Evolutionary conservation across 2,888 invertebrate genomes (phyloP).

Genomic region (Drosophila tripunctata): DNA sequence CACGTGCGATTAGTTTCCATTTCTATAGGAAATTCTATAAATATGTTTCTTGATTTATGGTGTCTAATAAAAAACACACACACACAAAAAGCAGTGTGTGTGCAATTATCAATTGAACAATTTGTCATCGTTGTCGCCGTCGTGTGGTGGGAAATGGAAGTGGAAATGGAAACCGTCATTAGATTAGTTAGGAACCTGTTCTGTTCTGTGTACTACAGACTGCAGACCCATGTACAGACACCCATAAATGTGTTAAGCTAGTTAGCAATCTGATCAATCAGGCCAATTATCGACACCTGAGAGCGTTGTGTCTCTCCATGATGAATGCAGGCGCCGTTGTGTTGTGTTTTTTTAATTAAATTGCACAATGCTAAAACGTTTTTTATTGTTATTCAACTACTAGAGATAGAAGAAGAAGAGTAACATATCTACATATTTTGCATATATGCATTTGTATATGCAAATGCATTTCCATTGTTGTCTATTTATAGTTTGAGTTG

Average conservation of each 20-base stretch:
- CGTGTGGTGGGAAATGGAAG: too few species aligned
- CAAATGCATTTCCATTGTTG: constrained; percentile 24
- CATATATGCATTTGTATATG: constrained; percentile 12
- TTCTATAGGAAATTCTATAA: constrained; percentile 8
- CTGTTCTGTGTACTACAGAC: too few species aligned
- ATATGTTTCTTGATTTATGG: constrained; percentile 35
- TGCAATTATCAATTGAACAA: constrained; percentile 24
- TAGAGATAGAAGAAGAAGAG: background rate
- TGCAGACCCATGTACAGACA: background rate
- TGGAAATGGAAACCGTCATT: constrained; percentile 15
- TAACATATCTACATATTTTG: constrained; percentile 10
- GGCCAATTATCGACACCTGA: constrained; percentile 41
- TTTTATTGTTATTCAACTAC: constrained; percentile 43
- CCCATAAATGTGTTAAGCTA: background rate
- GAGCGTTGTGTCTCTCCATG: too few species aligned
- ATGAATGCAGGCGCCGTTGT: constrained; percentile 9
- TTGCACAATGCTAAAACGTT: constrained; percentile 54
- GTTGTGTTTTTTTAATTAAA: constrained; percentile 48
- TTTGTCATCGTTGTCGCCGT: constrained; percentile 1
- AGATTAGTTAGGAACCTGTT: constrained; percentile 7
- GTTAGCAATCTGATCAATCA: constrained; percentile 43
- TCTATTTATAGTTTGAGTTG: background rate
- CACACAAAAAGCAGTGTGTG: background rate
- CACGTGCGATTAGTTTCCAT: constrained; percentile 33
- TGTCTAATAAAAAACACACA: constrained; percentile 14